phyloP scores from a whole-genome alignment of 2,888 invertebrate genomes.

The Campoletis raptor region DNA sequence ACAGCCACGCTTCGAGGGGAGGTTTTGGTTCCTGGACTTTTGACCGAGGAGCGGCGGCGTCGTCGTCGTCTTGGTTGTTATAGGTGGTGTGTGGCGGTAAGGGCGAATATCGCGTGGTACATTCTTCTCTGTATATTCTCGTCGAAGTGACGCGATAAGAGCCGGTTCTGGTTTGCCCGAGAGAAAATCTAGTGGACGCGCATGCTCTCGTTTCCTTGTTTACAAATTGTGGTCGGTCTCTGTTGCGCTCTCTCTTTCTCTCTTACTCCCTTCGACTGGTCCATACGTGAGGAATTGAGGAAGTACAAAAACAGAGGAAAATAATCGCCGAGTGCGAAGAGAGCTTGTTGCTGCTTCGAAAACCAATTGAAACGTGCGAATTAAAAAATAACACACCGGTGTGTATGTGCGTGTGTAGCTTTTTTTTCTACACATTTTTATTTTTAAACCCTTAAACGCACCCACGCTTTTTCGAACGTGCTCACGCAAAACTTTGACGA shows the following conservation, averaged over 20 bases:
- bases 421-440: neutral
- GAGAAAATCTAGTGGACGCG: constrained; percentile 65
- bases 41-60: constrained; percentile 62
- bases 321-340: constrained; percentile 39
- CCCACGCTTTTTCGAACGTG: constrained; percentile 24
- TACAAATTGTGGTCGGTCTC: constrained; percentile 69
- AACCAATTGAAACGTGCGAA: constrained; percentile 6
- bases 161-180: constrained; percentile 24
- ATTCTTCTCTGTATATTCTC: constrained; percentile 39
- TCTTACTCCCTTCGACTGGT: constrained; percentile 39
- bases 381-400: constrained; percentile 5
- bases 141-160: constrained; percentile 42
- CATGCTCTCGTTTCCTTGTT: constrained; percentile 74
- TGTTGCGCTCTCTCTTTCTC: constrained; percentile 19
- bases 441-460: constrained; percentile 4
- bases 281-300: constrained; percentile 14
- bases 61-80: constrained; percentile 44
- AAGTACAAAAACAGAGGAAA: constrained; percentile 18
- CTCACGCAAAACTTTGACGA: neutral
- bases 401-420: neutral
- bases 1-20: constrained; percentile 63
- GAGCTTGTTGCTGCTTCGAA: constrained; percentile 46
- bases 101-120: constrained; percentile 45
- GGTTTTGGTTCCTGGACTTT: constrained; percentile 65
- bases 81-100: constrained; percentile 41